These are phyloP conservation scores for Mellivora capensis DNA, from an alignment of 2,113 vertebrate genomes.

Conservation along the genomic window DNA sequence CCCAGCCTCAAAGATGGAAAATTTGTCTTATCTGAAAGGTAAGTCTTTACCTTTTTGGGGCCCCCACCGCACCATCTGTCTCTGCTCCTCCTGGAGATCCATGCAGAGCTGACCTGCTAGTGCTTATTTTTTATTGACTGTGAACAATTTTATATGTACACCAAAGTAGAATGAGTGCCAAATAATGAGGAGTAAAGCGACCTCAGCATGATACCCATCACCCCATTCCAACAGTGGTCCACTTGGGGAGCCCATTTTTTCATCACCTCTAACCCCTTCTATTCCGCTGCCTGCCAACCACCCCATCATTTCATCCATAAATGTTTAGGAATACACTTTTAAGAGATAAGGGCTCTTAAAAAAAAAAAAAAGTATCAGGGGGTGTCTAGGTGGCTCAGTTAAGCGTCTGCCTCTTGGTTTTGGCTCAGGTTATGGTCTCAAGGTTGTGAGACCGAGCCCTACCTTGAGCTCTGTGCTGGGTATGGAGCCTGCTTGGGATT, in stretches of 20 bases:
- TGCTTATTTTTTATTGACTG: neutral
- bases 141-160: neutral
- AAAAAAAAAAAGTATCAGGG: neutral
- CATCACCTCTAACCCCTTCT: neutral
- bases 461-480: neutral
- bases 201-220: neutral
- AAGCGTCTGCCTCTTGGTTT: neutral
- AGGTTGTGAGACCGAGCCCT: neutral
- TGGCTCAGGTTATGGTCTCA: neutral
- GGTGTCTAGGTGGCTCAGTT: neutral
- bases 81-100: neutral
- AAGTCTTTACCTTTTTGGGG: neutral
- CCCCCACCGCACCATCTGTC: rapidly evolving
- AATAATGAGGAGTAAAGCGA: neutral
- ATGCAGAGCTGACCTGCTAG: neutral
- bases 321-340: neutral
- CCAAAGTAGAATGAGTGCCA: neutral
- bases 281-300: neutral
- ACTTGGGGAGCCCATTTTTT: neutral
- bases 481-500: neutral
- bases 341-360: neutral
- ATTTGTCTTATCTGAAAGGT: slow-evolving; percentile 70
- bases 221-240: too few relatives aligned
- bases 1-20: slow-evolving; percentile 69
- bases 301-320: neutral